Percentiles rank a stretch among this genome's conserved stretches.
These are phyloP conservation scores for Thalpophila matura DNA, from an alignment of 2,888 invertebrate genomes.

Conservation along the genomic window DNA sequence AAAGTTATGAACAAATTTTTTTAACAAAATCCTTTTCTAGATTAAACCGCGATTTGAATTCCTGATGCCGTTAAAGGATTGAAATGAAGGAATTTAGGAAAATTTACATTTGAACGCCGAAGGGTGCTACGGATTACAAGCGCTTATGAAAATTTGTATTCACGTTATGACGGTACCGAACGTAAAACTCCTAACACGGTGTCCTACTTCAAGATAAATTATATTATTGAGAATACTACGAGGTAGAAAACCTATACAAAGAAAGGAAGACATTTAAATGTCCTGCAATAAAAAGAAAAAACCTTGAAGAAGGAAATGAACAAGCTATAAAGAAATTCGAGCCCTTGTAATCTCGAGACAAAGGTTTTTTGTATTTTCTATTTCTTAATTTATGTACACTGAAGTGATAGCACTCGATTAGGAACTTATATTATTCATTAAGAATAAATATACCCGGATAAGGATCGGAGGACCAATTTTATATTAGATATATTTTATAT, in stretches of 20 bases:
- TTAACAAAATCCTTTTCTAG: slow-evolving; percentile 30
- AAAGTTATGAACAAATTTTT: slow-evolving; percentile 26
- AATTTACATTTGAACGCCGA: slow-evolving; percentile 75
- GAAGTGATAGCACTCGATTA: neutral
- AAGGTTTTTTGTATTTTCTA: slow-evolving; percentile 4
- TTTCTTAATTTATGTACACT: slow-evolving; percentile 11
- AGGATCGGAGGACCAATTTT: too few relatives aligned
- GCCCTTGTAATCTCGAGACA: slow-evolving; percentile 23
- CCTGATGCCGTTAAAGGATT: slow-evolving; percentile 75
- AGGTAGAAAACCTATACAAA: slow-evolving; percentile 24
- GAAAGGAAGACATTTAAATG: slow-evolving; percentile 32
- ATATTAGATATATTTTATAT: too few relatives aligned
- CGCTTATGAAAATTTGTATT: slow-evolving; percentile 75
- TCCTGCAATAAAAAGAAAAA: slow-evolving; percentile 41
- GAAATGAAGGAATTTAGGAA: slow-evolving; percentile 70
- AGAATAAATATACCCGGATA: neutral
- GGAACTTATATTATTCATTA: neutral
- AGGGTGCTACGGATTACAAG: slow-evolving; percentile 69
- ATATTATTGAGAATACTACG: slow-evolving; percentile 40
- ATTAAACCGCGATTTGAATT: slow-evolving; percentile 66
- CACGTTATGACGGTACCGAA: slow-evolving; percentile 56
- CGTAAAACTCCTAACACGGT: slow-evolving; percentile 57
- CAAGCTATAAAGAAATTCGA: slow-evolving; percentile 36
- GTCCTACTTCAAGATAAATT: slow-evolving; percentile 48
- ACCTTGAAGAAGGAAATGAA: slow-evolving; percentile 41